phyloP scores from a whole-genome alignment of 1,140 invertebrate species.

The Aplysia californica region DNA sequence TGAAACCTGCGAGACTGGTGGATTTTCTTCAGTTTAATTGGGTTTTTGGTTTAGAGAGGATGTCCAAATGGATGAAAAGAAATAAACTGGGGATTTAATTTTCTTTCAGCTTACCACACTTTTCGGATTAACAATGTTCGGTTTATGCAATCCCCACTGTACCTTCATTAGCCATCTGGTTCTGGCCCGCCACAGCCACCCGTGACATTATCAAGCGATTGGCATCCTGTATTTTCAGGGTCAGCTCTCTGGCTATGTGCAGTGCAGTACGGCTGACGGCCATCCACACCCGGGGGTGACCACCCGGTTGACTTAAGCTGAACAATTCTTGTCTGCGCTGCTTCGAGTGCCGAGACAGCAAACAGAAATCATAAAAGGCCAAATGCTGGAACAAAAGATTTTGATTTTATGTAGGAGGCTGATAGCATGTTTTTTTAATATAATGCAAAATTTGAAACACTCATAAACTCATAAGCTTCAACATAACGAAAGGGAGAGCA shows the following conservation, averaged over 20 bases:
- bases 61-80: too few species aligned
- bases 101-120: too few species aligned
- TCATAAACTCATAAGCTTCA: neutral
- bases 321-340: slow-evolving; percentile 52
- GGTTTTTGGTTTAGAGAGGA: too few species aligned
- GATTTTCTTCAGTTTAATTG: too few species aligned
- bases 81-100: too few species aligned
- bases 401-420: neutral
- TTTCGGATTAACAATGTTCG: too few species aligned
- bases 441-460: neutral
- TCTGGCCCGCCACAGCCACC: too few species aligned
- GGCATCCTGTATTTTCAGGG: slow-evolving; percentile 32
- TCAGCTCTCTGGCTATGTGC: slow-evolving; percentile 43
- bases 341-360: slow-evolving; percentile 48
- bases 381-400: slow-evolving; percentile 50
- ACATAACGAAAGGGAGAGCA: neutral
- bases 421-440: neutral
- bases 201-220: slow-evolving; percentile 13
- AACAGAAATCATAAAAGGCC: slow-evolving; percentile 55
- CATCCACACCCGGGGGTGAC: slow-evolving; percentile 63
- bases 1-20: too few species aligned
- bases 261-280: slow-evolving; percentile 48
- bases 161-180: too few species aligned
- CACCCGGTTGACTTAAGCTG: slow-evolving; percentile 62
- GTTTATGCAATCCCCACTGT: too few species aligned